These are phyloP conservation scores for Eucidaris tribuloides DNA, from an alignment of 35 echinoderm and acorn worm species.

Conservation along the genomic window DNA sequence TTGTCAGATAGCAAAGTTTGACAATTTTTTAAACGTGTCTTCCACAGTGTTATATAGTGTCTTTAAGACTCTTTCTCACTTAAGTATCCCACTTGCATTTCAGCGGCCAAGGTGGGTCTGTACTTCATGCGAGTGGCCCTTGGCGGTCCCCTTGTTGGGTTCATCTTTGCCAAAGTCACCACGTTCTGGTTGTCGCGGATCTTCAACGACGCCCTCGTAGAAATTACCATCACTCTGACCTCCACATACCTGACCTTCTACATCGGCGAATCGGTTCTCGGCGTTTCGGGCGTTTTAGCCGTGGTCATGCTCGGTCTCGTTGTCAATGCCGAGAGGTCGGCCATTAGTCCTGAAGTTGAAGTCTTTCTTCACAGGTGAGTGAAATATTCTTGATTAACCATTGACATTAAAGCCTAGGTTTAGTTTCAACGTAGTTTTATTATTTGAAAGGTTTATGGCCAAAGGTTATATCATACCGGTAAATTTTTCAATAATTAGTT, in stretches of 20 bases:
- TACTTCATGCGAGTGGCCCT: conserved; percentile 86
- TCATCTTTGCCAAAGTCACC: conserved; percentile 70
- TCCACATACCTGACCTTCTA: conserved; percentile 91
- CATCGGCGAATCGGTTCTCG: conserved; percentile 56
- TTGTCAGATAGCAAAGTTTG: too few relatives aligned
- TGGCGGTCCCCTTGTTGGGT: conserved; percentile 71
- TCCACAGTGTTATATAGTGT: too few relatives aligned
- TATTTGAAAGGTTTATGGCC: not conserved
- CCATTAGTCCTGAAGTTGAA: conserved; percentile 97
- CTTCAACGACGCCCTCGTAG: conserved; percentile 96
- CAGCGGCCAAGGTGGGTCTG: conserved; percentile 35
- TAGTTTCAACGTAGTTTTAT: too few relatives aligned
- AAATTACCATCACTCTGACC: conserved; percentile 93
- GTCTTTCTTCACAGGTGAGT: conserved; percentile 93
- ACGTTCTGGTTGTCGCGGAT: conserved; percentile 81
- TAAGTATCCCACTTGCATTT: too few relatives aligned
- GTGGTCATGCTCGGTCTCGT: conserved; percentile 86
- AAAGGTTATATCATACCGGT: too few relatives aligned
- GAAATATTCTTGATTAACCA: too few relatives aligned
- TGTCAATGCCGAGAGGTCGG: conserved; percentile 80
- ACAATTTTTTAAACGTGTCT: too few relatives aligned
- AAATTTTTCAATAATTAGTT: too few relatives aligned
- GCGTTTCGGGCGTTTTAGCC: conserved; percentile 82
- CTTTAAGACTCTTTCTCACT: too few relatives aligned
- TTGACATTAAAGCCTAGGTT: too few relatives aligned